These are phyloP conservation scores for Phrixothrix hirtus DNA, from an alignment of 2,888 invertebrate genomes.

Conservation along the genomic window DNA sequence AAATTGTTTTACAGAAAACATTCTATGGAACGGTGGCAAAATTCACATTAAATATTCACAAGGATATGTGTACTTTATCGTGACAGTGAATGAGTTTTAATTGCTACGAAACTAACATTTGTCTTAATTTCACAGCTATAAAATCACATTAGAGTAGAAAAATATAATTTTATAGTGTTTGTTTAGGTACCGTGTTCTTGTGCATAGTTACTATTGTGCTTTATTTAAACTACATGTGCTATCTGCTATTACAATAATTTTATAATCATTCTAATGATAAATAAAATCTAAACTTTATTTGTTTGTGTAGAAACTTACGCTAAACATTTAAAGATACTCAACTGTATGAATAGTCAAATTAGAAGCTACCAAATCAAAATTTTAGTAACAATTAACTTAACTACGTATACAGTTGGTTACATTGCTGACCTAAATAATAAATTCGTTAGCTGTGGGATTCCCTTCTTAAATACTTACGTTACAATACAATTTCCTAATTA, in stretches of 20 bases:
- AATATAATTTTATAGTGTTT: conserved; percentile 35
- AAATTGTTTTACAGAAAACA: too few species aligned
- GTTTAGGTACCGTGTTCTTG: conserved; percentile 18
- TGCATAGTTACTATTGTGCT: conserved; percentile 52
- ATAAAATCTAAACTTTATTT: background rate
- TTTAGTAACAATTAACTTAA: too few species aligned
- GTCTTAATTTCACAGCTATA: conserved; percentile 21
- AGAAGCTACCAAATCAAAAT: too few species aligned
- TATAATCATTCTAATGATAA: background rate
- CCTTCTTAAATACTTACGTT: background rate
- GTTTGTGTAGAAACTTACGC: background rate
- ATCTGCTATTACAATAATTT: conserved; percentile 18
- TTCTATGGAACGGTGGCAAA: too few species aligned
- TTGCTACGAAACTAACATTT: background rate
- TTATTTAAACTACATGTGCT: conserved; percentile 48
- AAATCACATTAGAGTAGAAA: conserved; percentile 30
- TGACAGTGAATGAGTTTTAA: too few species aligned
- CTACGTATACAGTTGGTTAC: too few species aligned
- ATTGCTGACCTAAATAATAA: conserved; percentile 9
- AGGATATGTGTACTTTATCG: conserved; percentile 15
- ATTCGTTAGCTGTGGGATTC: conserved; percentile 4
- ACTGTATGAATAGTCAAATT: too few species aligned
- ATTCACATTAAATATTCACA: too few species aligned
- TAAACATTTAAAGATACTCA: conserved; percentile 2
- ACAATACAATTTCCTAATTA: too few species aligned